Conservation (phyloP, 2,113 vertebrate species). For the Tachysurus vachellii region DNA sequence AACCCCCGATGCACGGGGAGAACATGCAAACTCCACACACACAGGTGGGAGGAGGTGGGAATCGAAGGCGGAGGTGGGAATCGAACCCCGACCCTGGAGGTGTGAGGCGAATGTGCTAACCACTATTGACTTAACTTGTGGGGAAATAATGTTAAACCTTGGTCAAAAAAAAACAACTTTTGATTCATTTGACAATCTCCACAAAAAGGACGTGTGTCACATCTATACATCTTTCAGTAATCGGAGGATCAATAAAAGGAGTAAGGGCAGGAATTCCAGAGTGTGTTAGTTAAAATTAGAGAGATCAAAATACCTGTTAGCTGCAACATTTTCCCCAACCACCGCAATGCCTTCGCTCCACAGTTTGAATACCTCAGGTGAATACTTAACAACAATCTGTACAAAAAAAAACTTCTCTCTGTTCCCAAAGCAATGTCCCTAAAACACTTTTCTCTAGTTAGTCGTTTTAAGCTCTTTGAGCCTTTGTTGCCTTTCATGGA, state of each 20-base stretch:
- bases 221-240: neutral
- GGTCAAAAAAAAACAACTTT: neutral
- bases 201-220: neutral
- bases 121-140: too few species aligned
- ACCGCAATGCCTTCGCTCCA: neutral
- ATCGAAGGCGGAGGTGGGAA: too few species aligned
- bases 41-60: too few species aligned
- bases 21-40: too few species aligned
- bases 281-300: neutral
- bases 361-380: neutral
- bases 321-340: neutral
- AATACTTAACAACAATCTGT: neutral
- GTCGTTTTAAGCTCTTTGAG: neutral
- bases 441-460: neutral
- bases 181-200: neutral
- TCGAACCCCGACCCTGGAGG: too few species aligned
- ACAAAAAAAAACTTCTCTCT: neutral
- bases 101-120: too few species aligned
- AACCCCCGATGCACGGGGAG: too few species aligned
- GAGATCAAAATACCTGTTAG: neutral
- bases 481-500: neutral
- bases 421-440: neutral
- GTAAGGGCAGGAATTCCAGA: neutral
- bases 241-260: neutral
- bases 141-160: neutral